Conservation (phyloP, 2,797 vertebrate genomes). For the Pitangus sulphuratus region DNA sequence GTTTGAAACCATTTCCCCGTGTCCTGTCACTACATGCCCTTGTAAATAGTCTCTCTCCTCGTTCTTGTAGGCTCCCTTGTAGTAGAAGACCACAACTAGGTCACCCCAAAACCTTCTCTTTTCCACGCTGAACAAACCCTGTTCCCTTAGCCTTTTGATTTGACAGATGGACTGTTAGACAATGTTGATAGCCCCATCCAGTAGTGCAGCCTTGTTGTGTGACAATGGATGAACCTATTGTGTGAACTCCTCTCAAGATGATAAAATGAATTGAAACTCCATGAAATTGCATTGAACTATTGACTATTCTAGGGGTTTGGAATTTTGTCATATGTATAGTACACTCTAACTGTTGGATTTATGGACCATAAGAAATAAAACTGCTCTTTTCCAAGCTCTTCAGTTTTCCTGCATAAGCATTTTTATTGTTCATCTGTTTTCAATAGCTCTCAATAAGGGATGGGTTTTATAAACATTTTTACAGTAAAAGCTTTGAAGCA, state of each 20-base stretch:
- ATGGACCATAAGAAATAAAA: constrained; percentile 1
- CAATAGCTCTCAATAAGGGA: constrained; percentile 56
- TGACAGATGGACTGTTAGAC: too few relatives aligned
- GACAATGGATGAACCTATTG: not conserved
- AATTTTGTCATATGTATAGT: not conserved
- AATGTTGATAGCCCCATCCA: not conserved
- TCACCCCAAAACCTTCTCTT: not conserved
- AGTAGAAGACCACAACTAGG: not conserved
- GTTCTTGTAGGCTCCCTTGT: not conserved
- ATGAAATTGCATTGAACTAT: not conserved
- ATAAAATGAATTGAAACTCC: not conserved
- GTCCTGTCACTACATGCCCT: not conserved
- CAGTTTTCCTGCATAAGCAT: constrained; percentile 28
- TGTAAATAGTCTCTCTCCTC: not conserved
- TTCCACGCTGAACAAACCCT: not conserved
- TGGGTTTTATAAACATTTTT: constrained; percentile 30
- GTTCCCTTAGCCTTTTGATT: not conserved
- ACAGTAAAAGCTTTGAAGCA: constrained; percentile 21
- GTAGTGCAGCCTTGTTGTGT: not conserved
- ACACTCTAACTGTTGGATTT: not conserved
- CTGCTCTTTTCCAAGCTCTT: not conserved
- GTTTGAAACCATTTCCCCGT: not conserved
- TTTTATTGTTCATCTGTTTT: constrained; percentile 72
- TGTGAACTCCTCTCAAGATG: not conserved
- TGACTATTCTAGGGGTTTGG: not conserved